These are phyloP conservation scores for Xylophagus ater DNA, from an alignment of 2,888 invertebrate genomes.

Conservation along the genomic window DNA sequence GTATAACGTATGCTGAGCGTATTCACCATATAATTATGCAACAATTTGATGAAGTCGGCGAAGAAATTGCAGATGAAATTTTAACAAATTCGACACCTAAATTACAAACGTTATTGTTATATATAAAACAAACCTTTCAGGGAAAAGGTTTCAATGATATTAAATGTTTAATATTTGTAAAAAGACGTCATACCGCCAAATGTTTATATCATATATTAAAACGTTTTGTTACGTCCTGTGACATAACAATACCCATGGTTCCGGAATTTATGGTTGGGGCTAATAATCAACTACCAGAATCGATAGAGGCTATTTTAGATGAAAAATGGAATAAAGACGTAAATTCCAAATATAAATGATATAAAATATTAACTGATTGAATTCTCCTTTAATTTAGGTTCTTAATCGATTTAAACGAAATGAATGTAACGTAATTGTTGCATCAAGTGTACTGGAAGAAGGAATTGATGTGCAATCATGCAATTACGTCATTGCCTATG, in stretches of 20 bases:
- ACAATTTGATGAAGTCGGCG: conserved; percentile 22
- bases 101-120: conserved; percentile 48
- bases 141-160: conserved; percentile 28
- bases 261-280: conserved; percentile 64
- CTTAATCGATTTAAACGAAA: no score
- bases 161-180: conserved; percentile 32
- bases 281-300: conserved; percentile 19
- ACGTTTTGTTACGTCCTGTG: conserved; percentile 38
- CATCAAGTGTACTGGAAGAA: no score
- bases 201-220: conserved; percentile 57
- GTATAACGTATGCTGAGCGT: conserved; percentile 31
- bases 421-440: no score
- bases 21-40: conserved; percentile 44
- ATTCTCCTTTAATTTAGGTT: no score
- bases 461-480: no score
- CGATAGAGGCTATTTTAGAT: conserved; percentile 28
- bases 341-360: no score
- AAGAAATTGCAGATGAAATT: conserved; percentile 32
- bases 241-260: conserved; percentile 45
- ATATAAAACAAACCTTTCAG: conserved; percentile 48
- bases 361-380: no score
- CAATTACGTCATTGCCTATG: no score
- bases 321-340: conserved; percentile 28
- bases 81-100: conserved; percentile 52
- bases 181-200: conserved; percentile 58